Evolutionary conservation across 1,140 invertebrate genomes (phyloP).

Genomic region (Oppia nitens): DNA sequence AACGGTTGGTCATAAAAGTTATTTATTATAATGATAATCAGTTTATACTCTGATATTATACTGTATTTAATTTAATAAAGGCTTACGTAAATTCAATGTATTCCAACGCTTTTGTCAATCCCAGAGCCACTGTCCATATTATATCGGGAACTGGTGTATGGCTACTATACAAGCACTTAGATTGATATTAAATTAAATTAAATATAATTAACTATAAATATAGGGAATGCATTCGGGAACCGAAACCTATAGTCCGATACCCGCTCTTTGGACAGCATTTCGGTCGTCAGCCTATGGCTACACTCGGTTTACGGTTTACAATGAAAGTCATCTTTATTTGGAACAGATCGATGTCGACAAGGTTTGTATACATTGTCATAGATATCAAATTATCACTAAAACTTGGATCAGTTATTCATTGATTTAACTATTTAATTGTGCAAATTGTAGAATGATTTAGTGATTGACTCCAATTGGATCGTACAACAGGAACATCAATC

Average conservation of each 20-base stretch:
- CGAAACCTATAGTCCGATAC: too few relatives aligned
- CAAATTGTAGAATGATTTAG: background rate
- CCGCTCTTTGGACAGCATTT: conserved; percentile 81
- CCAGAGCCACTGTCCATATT: conserved; percentile 75
- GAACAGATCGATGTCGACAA: conserved; percentile 53
- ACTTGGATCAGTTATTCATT: background rate
- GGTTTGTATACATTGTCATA: background rate
- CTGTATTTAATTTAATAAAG: background rate
- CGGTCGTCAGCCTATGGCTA: conserved; percentile 83
- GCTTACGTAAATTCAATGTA: background rate
- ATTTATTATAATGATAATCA: too few relatives aligned
- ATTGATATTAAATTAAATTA: too few relatives aligned
- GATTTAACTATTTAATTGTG: background rate
- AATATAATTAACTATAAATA: too few relatives aligned
- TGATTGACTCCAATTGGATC: background rate
- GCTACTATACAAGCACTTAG: too few relatives aligned
- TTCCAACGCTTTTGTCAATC: conserved; percentile 51
- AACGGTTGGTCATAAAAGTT: conserved; percentile 41
- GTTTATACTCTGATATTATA: background rate
- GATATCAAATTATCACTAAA: background rate
- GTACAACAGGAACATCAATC: too few relatives aligned
- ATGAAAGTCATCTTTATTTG: conserved; percentile 66
- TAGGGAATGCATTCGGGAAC: too few relatives aligned
- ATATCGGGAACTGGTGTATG: conserved; percentile 43
- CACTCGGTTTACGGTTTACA: conserved; percentile 58